Evolutionary conservation across 2,113 vertebrate genomes (phyloP).

Genomic region (Malurus cyaneus): DNA sequence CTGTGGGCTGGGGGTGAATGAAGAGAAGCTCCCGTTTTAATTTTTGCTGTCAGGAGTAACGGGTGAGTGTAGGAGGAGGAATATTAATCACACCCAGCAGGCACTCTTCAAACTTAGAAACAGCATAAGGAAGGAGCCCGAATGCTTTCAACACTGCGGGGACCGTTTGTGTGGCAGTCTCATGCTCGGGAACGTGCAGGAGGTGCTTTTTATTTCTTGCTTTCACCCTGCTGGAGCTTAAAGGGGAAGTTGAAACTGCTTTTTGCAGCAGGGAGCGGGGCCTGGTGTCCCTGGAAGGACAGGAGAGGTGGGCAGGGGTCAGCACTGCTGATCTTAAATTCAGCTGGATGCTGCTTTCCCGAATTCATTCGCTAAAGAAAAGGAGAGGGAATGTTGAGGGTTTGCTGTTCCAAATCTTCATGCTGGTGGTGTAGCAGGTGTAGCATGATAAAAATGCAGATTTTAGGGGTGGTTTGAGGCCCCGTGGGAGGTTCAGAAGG

Average conservation of each 20-base stretch:
- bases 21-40: conserved; percentile 57
- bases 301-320: background rate
- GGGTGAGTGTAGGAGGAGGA: conserved; percentile 48
- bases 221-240: background rate
- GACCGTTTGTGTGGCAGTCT: conserved; percentile 58
- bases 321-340: background rate
- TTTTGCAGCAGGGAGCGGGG: background rate
- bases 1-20: conserved; percentile 47
- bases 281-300: background rate
- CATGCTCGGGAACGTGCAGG: conserved; percentile 39
- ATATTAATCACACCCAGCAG: conserved; percentile 57
- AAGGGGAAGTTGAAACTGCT: background rate
- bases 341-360: background rate
- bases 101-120: conserved; percentile 49
- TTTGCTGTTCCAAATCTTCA: background rate
- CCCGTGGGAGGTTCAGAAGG: fast-evolving
- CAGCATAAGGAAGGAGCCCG: conserved; percentile 59
- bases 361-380: background rate
- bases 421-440: background rate
- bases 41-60: conserved; percentile 62
- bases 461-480: background rate
- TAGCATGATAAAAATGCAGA: fast-evolving
- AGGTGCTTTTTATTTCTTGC: background rate
- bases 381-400: fast-evolving
- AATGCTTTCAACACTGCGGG: conserved; percentile 39